phyloP scores from a whole-genome alignment of 1,140 invertebrate species.

The Macrocentrus cingulum region DNA sequence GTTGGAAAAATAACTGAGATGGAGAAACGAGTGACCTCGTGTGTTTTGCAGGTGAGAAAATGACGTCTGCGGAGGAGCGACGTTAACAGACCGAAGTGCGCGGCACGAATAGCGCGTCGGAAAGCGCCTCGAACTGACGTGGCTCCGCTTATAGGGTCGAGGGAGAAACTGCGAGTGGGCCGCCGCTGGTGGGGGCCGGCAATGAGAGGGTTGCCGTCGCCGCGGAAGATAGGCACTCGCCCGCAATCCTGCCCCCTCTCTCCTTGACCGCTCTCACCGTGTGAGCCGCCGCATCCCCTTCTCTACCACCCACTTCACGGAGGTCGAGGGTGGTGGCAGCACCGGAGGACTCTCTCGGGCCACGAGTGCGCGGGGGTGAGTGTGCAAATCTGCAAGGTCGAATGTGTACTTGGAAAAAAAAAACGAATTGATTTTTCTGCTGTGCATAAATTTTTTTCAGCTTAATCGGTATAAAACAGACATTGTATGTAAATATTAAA shows the following conservation, averaged over 20 bases:
- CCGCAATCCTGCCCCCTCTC: neutral
- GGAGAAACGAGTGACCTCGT: slow-evolving; percentile 6
- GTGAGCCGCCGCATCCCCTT: neutral
- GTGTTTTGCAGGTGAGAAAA: neutral
- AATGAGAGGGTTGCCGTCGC: slow-evolving; percentile 20
- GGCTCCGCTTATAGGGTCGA: slow-evolving; percentile 7
- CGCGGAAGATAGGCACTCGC: slow-evolving; percentile 20
- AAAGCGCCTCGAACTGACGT: slow-evolving; percentile 19
- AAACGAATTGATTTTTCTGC: neutral
- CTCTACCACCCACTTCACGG: slow-evolving; percentile 21
- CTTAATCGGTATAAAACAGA: too few relatives aligned
- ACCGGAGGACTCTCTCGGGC: neutral
- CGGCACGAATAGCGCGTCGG: slow-evolving; percentile 15
- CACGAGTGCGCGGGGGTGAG: neutral
- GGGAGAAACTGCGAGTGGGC: slow-evolving; percentile 13
- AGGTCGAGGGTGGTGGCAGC: neutral
- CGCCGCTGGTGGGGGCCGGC: neutral
- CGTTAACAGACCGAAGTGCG: slow-evolving; percentile 17
- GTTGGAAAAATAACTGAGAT: slow-evolving; percentile 2
- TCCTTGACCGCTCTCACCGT: neutral
- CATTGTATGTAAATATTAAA: too few relatives aligned
- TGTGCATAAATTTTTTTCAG: too few relatives aligned
- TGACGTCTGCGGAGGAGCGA: neutral
- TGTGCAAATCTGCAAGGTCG: slow-evolving; percentile 13
- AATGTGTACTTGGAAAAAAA: neutral